A percentile compares a stretch with the other conserved stretches of the same genome.
These are phyloP conservation scores for Nemopilema nomurai DNA, from an alignment of 30 jellyfish, hydroid and myxozoan species.

Conservation along the genomic window DNA sequence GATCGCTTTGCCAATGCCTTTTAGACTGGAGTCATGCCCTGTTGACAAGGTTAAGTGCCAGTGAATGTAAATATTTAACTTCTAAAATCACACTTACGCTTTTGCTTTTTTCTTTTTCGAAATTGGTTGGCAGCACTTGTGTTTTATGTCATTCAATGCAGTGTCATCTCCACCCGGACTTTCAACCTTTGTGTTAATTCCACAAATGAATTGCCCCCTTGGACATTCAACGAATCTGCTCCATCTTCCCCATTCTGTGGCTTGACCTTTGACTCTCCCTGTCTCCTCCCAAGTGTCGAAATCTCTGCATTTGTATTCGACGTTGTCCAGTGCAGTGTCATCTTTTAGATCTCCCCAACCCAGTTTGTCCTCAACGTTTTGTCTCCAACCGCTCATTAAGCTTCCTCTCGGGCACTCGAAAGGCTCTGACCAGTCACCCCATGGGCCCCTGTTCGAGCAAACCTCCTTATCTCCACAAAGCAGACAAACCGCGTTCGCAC, in stretches of 20 bases:
- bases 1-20: too few species aligned
- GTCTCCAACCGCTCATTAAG: constrained; percentile 54
- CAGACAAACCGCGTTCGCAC: constrained; percentile 50
- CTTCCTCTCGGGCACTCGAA: constrained; percentile 36
- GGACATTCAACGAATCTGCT: constrained; percentile 30
- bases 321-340: constrained; percentile 42
- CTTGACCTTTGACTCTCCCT: constrained; percentile 13
- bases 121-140: constrained; percentile 32
- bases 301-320: constrained; percentile 48
- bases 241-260: constrained; percentile 32
- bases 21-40: too few species aligned
- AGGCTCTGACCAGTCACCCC: constrained; percentile 63
- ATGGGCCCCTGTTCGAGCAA: constrained; percentile 45
- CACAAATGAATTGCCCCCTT: constrained; percentile 35
- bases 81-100: neutral
- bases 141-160: constrained; percentile 36
- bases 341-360: too few species aligned
- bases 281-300: constrained; percentile 6
- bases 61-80: too few species aligned
- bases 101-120: neutral
- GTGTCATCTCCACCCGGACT: constrained; percentile 59
- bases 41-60: too few species aligned
- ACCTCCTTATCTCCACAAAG: constrained; percentile 18
- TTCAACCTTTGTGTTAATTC: constrained; percentile 35
- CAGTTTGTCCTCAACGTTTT: constrained; percentile 59